These are phyloP conservation scores for Oxycera nigricornis DNA, from an alignment of 2,888 invertebrate genomes.

Conservation along the genomic window DNA sequence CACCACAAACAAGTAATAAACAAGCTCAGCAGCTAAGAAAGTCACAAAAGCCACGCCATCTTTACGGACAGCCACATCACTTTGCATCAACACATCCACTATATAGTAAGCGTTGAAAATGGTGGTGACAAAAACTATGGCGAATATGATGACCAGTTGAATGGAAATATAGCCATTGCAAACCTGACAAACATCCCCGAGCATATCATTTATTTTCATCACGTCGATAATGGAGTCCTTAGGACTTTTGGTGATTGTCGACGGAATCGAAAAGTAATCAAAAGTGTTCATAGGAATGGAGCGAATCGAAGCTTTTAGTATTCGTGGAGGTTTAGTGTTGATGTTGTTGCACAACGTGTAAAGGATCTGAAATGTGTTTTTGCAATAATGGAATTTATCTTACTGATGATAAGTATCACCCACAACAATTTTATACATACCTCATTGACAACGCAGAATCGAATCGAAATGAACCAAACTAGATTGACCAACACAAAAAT, in stretches of 20 bases:
- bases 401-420: background rate
- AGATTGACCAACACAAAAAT: conserved; percentile 51
- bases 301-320: background rate
- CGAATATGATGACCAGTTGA: background rate
- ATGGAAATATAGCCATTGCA: background rate
- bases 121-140: background rate
- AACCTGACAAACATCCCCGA: background rate
- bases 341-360: background rate
- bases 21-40: background rate
- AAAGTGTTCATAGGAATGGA: background rate
- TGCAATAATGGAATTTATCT: background rate
- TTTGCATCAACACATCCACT: background rate
- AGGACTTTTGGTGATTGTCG: background rate
- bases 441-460: conserved; percentile 1
- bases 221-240: background rate
- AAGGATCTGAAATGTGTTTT: conserved; percentile 5
- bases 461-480: conserved; percentile 51
- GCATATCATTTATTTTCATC: conserved; percentile 4
- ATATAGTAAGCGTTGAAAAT: conserved; percentile 6
- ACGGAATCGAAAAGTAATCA: background rate
- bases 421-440: conserved; percentile 9
- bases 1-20: background rate
- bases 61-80: no score
- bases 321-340: background rate
- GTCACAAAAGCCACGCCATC: background rate